Evolutionary conservation across 2,888 invertebrate species (phyloP), one percentile per base, ranked within the genome.

Genomic region (Gymnocheta viridis): DNA sequence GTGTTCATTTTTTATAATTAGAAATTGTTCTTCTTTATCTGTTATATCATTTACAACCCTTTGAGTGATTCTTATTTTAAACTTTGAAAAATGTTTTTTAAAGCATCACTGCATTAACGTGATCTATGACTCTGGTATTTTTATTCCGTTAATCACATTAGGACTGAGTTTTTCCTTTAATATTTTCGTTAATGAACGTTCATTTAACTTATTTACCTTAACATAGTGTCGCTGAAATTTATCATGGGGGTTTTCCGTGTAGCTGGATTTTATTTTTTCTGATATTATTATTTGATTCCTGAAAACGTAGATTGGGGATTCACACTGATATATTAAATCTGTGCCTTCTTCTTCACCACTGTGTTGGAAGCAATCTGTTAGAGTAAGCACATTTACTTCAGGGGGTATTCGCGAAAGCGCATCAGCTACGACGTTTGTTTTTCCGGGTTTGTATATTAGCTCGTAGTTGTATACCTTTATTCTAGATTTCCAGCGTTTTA

Each of bases 221-320:
- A n/a, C n/a, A n/a, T n/a, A n/a, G n/a, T n/a, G n/a, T n/a, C n/a
- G n/a, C n/a, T n/a, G n/a, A n/a, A n/a, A n/a, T n/a, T n/a, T n/a
- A n/a, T n/a, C n/a, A n/a, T n/a, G n/a, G n/a, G n/a, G n/a, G n/a
- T n/a, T n/a, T n/a, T n/a, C n/a, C n/a, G n/a, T n/a, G n/a, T n/a
- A n/a, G n/a, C n/a, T n/a, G 10, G 17, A 35, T 35, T 35, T 35
- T 4, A 38, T 4, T 14, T 22, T n/a, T 35, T 6, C 35, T 22
- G 35, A 35, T 29, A 60, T n/a, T 35, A 60, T 60, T 60, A 60
- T 60, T 35, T 60, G 58, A 12, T 60, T 60, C 22, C 58, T 32
- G 12, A 38, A 60, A 60, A 60, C 35, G 22, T 60, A 38, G 14
- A 60, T 60, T 35, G 58, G 35, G 35, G 17, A 9, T 60, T 60